phyloP scores from a whole-genome alignment of 2,113 vertebrate species.

The Lucifuga dentata region DNA sequence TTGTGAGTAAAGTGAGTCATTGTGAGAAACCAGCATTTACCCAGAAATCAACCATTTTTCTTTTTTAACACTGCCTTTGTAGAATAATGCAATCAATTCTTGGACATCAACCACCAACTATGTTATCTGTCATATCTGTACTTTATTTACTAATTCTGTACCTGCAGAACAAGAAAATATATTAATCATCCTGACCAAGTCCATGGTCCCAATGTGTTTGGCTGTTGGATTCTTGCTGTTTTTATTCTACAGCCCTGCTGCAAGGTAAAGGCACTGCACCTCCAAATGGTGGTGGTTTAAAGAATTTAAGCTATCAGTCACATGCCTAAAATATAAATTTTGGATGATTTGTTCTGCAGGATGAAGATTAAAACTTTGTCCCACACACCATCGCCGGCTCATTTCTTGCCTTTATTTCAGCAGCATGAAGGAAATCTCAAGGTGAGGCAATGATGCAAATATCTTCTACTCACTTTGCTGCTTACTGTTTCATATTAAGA shows the following conservation, averaged over 20 bases:
- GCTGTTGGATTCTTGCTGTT: constrained; percentile 37
- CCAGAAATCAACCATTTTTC: neutral
- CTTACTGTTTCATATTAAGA: neutral
- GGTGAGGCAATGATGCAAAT: constrained; percentile 26
- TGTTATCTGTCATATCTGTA: neutral
- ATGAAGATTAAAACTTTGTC: constrained; percentile 62
- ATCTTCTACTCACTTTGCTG: neutral
- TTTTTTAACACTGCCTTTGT: neutral
- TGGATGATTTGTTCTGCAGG: constrained; percentile 21
- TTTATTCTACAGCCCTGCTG: constrained; percentile 29
- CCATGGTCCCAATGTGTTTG: constrained; percentile 37
- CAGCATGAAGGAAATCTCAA: constrained; percentile 56
- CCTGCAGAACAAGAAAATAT: constrained; percentile 12
- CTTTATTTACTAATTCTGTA: constrained; percentile 26
- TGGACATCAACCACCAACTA: neutral
- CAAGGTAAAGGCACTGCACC: constrained; percentile 38
- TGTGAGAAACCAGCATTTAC: neutral
- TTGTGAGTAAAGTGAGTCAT: neutral
- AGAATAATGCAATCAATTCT: neutral
- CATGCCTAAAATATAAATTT: neutral
- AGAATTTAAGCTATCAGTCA: neutral
- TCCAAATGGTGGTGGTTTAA: neutral
- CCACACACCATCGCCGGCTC: constrained; percentile 57
- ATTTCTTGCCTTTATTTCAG: constrained; percentile 68
- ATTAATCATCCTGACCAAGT: constrained; percentile 29